Conservation (phyloP, 2,113 vertebrate genomes). For the Notothenia rossii region DNA sequence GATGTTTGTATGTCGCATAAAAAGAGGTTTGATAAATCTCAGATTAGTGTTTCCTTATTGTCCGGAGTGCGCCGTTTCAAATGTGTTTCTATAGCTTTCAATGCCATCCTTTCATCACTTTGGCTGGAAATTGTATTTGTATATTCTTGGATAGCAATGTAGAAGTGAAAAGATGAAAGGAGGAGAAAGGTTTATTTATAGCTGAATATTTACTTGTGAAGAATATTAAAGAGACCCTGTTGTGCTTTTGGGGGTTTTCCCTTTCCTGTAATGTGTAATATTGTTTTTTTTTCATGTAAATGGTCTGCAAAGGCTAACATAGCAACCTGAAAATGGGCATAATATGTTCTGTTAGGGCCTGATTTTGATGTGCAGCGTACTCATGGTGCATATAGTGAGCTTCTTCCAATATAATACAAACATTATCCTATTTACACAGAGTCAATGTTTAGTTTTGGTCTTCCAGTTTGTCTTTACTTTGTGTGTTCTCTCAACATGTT, state of each 20-base stretch:
- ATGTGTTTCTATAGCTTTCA: not conserved
- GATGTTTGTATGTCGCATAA: not conserved
- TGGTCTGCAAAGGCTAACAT: too few relatives aligned
- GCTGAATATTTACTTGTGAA: not conserved
- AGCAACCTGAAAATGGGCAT: too few relatives aligned
- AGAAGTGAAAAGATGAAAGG: not conserved
- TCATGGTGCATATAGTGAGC: not conserved
- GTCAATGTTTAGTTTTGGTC: not conserved
- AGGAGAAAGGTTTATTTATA: too few relatives aligned
- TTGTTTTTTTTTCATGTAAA: too few relatives aligned
- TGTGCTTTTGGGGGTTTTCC: not conserved
- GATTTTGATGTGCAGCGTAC: not conserved
- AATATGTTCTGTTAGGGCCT: not conserved
- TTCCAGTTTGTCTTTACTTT: not conserved
- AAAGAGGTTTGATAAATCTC: slow-evolving; percentile 8
- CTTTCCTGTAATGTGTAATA: not conserved
- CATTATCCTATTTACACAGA: too few relatives aligned
- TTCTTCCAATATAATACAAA: not conserved
- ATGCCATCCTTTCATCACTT: slow-evolving; percentile 4
- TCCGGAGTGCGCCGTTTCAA: not conserved
- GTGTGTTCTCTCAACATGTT: not conserved
- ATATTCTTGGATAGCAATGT: not conserved
- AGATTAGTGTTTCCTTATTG: slow-evolving; percentile 18
- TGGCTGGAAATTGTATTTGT: not conserved
- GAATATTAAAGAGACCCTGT: too few relatives aligned